Evolutionary conservation across 1,140 invertebrate species (phyloP).

Genomic region (Hyphantria cunea): DNA sequence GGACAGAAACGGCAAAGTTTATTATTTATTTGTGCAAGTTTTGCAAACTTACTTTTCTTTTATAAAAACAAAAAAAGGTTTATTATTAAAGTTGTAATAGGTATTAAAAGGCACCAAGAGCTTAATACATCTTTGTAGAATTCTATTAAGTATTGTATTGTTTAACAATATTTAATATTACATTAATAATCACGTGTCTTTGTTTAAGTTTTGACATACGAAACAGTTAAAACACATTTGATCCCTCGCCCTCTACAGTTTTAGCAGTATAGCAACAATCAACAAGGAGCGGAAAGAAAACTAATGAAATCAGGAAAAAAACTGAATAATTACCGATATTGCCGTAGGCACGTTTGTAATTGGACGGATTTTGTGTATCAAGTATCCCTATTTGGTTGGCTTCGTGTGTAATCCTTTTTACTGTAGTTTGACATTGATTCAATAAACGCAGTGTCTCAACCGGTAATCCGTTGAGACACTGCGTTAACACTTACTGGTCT

Average conservation of each 20-base stretch:
- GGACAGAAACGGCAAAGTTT: not conserved
- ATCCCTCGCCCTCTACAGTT: too few species aligned
- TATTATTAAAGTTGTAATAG: too few species aligned
- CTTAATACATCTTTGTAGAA: too few species aligned
- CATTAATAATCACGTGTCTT: too few species aligned
- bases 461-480: too few species aligned
- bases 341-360: constrained; percentile 32
- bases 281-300: constrained; percentile 29
- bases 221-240: too few species aligned
- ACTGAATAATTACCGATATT: constrained; percentile 42
- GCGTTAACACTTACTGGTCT: too few species aligned
- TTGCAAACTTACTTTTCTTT: constrained; percentile 13
- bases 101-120: too few species aligned
- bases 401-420: constrained; percentile 13
- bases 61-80: too few species aligned
- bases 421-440: not conserved
- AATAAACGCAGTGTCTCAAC: not conserved
- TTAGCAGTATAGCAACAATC: constrained; percentile 3
- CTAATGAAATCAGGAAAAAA: constrained; percentile 37
- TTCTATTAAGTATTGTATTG: too few species aligned
- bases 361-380: constrained; percentile 45
- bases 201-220: too few species aligned
- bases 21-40: constrained; percentile 3
- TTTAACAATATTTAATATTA: too few species aligned
- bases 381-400: constrained; percentile 33